Conservation (phyloP, 2,113 vertebrate genomes). For the Vombatus ursinus region DNA sequence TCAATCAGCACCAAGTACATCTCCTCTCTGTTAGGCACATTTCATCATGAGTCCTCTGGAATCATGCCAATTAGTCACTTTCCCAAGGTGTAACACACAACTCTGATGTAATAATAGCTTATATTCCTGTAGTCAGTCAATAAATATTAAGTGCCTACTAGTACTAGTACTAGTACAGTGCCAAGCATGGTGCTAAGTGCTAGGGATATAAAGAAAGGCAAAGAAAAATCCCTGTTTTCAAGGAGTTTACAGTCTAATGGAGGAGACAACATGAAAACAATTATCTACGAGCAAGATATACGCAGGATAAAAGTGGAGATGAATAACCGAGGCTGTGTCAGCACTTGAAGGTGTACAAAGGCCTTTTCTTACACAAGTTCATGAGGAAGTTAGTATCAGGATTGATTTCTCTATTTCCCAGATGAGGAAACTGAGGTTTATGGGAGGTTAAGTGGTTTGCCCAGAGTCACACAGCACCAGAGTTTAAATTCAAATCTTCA, state of each 20-base stretch:
- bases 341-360: not conserved
- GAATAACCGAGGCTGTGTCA: not conserved
- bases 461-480: not conserved
- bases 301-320: not conserved
- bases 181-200: not conserved
- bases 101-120: not conserved
- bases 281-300: not conserved
- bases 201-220: not conserved
- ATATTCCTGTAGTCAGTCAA: not conserved
- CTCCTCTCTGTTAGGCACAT: not conserved
- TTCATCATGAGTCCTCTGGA: not conserved
- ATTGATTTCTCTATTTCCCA: not conserved
- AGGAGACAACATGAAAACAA: not conserved
- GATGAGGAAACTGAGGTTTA: not conserved
- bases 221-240: not conserved
- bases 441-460: not conserved
- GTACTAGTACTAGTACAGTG: not conserved
- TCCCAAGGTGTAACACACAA: not conserved
- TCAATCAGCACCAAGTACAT: not conserved
- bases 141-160: not conserved
- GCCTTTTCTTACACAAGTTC: not conserved
- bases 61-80: not conserved
- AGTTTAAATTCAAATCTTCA: not conserved
- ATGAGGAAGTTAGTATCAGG: not conserved
- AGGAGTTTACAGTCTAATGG: not conserved